Evolutionary conservation across 1,140 invertebrate genomes (phyloP), one percentile per base, ranked within the genome.

Genomic region (Papilio xuthus): DNA sequence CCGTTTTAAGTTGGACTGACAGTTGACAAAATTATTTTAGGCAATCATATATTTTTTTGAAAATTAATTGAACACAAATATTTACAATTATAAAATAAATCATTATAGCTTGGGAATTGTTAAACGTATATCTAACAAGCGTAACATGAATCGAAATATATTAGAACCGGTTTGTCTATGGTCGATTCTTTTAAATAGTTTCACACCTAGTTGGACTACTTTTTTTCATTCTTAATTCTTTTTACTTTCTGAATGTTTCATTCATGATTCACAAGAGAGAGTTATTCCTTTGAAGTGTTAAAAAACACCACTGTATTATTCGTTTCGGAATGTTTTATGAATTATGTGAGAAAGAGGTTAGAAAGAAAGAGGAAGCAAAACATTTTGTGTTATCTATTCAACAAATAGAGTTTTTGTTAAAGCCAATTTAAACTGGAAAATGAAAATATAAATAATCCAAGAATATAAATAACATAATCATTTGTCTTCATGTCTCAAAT

Each of bases 211-310:
- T 15, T 28, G 60, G 26, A 63, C 60, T 63, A 28, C 10, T 26
- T 63, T 63, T 63, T 26, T 63, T n/a, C 0, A 28, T 63, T 60
- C 7, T 60, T 10, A 23, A 9, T 60, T 12, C 23, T 1, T 26
- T 28, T 28, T 15, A 26, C 23, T 26, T 63, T 28, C 60, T n/a
- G 50, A 8, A 7, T 60, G 53, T 12, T 63, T 63, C 60, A 63
- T 63, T 63, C 60, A 63, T 63, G 60, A 63, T 28, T 28, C 60
- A 63, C 60, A 26, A 26, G 20, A 63, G 60, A 63, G 60, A 63
- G 56, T 4, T n/a, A 15, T 47, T 10, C 0, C 10, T 60, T 60
- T 23, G n/a, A 10, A 23, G 26, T 63, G 26, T 12, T 28, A 78
- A 56, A 67, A 69, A 67, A 63, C 72, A 53, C 71, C n/a, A n/a